Conservation (phyloP, 2,797 vertebrate genomes). For the Holocentrus rufus region DNA sequence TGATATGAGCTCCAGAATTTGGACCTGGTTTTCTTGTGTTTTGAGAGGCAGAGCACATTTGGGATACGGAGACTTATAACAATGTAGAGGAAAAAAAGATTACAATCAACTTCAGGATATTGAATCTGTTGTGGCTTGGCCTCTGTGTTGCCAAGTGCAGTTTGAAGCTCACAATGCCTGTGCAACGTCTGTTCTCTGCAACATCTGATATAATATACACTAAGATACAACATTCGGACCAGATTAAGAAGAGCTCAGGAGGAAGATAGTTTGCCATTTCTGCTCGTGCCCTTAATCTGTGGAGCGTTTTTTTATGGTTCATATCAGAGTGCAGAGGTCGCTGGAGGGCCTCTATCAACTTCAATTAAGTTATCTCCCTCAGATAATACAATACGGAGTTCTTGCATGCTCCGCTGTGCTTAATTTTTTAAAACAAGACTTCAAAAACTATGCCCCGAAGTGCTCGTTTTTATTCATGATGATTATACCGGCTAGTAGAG, state of each 20-base stretch:
- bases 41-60: no score
- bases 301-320: conserved; percentile 46
- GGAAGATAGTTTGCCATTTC: conserved; percentile 31
- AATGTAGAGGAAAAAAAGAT: neutral
- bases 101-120: neutral
- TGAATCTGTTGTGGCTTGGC: conserved; percentile 1
- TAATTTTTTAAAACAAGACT: conserved; percentile 28
- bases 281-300: conserved; percentile 42
- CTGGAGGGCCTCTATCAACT: conserved; percentile 23
- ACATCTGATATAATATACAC: conserved; percentile 38
- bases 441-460: conserved; percentile 26
- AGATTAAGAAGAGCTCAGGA: conserved; percentile 54
- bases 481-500: conserved; percentile 38
- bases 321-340: conserved; percentile 50
- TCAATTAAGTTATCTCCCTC: conserved; percentile 54
- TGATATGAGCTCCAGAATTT: neutral
- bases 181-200: conserved; percentile 2
- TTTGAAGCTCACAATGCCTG: neutral
- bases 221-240: conserved; percentile 31
- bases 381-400: conserved; percentile 38
- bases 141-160: neutral
- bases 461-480: conserved; percentile 12
- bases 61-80: neutral
- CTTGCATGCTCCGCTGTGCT: conserved; percentile 24
- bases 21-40: neutral